These are phyloP conservation scores for Virgularia gustaviana DNA, from an alignment of 92 coral and sea anemone species.

Conservation along the genomic window DNA sequence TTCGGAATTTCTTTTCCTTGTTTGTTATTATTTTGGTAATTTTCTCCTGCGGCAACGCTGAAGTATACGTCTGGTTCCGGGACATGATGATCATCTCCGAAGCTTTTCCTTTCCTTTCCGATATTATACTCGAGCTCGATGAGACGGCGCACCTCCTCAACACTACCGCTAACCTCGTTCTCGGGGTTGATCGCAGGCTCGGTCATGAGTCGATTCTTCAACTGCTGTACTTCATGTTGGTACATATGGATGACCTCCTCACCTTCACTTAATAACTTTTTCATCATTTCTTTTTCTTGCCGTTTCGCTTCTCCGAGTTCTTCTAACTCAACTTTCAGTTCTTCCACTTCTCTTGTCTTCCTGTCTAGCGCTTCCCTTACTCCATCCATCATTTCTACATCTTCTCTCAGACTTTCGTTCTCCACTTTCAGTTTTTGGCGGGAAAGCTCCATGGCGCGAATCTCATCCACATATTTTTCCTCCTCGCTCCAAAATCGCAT, in stretches of 20 bases:
- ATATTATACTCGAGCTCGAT: constrained; percentile 8
- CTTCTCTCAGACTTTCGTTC: constrained; percentile 46
- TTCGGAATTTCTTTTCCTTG: not conserved
- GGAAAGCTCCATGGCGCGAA: constrained; percentile 28
- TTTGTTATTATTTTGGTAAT: not conserved
- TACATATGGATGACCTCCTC: constrained; percentile 51
- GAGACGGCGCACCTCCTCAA: constrained; percentile 48
- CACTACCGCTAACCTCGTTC: constrained; percentile 33
- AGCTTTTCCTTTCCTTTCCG: constrained; percentile 36
- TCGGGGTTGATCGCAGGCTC: constrained; percentile 29
- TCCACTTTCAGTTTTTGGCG: constrained; percentile 37
- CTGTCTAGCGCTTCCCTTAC: constrained; percentile 19
- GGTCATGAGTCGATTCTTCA: constrained; percentile 29
- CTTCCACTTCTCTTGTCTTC: constrained; percentile 13
- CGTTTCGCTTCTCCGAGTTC: constrained; percentile 17
- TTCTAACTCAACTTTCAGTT: constrained; percentile 20
- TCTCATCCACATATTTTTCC: constrained; percentile 24
- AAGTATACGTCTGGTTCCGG: constrained; percentile 42
- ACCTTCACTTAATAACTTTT: constrained; percentile 31
- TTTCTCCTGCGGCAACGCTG: constrained; percentile 17
- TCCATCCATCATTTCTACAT: constrained; percentile 51
- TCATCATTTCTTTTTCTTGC: constrained; percentile 38
- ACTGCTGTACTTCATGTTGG: constrained; percentile 47
- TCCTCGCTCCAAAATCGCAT: constrained; percentile 30
- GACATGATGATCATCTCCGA: constrained; percentile 26